phyloP scores from a whole-genome alignment of 2,113 vertebrate genomes.

The Melanerpes formicivorus region DNA sequence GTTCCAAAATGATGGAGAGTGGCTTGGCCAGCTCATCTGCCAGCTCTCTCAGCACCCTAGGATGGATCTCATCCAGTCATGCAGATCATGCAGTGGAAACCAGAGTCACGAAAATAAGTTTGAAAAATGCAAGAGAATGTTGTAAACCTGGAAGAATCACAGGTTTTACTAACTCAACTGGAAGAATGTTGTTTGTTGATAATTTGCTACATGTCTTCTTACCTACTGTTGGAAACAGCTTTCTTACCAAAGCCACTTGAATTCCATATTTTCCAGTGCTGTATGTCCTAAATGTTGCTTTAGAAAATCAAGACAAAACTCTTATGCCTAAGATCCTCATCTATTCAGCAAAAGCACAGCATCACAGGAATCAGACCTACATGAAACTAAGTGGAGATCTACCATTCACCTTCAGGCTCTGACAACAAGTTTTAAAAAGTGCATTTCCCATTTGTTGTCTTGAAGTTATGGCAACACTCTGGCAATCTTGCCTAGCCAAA shows the following conservation, averaged over 20 bases:
- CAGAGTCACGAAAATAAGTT: neutral
- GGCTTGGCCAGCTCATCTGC: too few species aligned
- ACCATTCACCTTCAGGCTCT: neutral
- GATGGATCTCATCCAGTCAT: too few species aligned
- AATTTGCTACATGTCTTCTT: neutral
- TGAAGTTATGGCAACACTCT: neutral
- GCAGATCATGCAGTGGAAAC: neutral
- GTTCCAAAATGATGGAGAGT: too few species aligned
- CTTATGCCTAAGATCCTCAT: neutral
- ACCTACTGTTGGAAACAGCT: neutral
- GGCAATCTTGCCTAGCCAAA: neutral
- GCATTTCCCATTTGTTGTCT: neutral
- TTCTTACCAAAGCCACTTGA: neutral
- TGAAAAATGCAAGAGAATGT: neutral
- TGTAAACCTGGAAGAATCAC: neutral
- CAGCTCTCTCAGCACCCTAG: too few species aligned
- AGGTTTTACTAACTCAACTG: neutral
- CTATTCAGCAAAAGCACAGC: neutral
- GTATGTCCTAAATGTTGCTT: neutral
- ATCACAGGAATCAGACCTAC: neutral
- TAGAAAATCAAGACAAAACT: neutral
- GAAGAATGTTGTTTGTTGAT: neutral
- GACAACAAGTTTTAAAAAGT: neutral
- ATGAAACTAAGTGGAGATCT: neutral
- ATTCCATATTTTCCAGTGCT: neutral